Base-by-base conservation (phyloP, 2,797 vertebrate genomes). In the Bradypodion pumilum region DNA sequence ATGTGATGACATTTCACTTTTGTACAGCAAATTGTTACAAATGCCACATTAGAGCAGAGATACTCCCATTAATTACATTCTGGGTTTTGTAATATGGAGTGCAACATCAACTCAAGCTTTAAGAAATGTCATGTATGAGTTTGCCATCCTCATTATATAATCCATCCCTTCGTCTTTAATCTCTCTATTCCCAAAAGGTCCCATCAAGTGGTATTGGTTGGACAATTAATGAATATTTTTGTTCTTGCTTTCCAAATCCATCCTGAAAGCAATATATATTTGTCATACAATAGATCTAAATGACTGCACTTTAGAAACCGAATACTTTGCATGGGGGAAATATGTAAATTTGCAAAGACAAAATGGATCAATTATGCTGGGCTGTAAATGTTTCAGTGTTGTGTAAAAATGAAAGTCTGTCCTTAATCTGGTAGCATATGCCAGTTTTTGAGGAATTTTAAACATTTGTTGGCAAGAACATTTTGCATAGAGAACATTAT, bases 1-100 rank as follows among this genome's bases (percentile, higher is more conserved):
- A 32, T 46, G 42, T 85, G 84, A 77, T 21, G 42, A 70, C 73
- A 63, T 74, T 74, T 65, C n/a, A 5, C 37, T 66, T 80, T 62
- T 81, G 56, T 52, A 68, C 44, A 59, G 65, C 40, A 62, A 70
- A 81, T 85, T 85, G 56, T 40, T 52, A 70, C 79, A 85, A 81
- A 81, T 62, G 73, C 79, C 76, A 56, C 78, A 37, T 77, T 74
- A 42, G 52, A 75, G 32, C 21, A 21, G 69, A 37, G 10, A 37
- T 35, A 44, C 63, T n/a, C 35, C 35, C n/a, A 42, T 59, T 72
- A 82, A 82, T 72, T 25, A 46, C 82, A 75, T 32, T 44, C 16
- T 66, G 66, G 60, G 15, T 66, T 82, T n/a, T 74, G 5, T 63
- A 44, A 42, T 35, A 37, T 44, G 56, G n/a, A 56, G 76, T 44